Conservation (phyloP, 2,113 vertebrate genomes). For the Rhombomys opimus region DNA sequence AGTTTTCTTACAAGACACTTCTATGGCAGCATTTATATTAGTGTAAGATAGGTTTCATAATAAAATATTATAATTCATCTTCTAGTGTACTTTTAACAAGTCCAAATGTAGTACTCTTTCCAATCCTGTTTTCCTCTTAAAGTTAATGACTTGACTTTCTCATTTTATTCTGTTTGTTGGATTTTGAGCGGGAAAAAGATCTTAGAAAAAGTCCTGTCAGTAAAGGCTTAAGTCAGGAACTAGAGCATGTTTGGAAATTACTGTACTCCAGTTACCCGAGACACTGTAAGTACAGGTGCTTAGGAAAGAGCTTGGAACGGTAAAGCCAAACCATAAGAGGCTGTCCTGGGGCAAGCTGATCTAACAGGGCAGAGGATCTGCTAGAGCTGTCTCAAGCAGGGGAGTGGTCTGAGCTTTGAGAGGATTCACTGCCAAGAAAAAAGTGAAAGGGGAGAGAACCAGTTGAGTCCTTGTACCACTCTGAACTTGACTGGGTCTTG, state of each 20-base stretch:
- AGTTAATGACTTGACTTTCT: slow-evolving; percentile 9
- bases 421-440: not conserved
- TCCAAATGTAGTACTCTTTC: slow-evolving; percentile 53
- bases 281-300: not conserved
- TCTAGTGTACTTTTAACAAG: slow-evolving; percentile 21
- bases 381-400: not conserved
- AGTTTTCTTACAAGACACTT: slow-evolving; percentile 48
- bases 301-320: not conserved
- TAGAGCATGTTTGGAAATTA: not conserved
- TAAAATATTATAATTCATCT: slow-evolving; percentile 43
- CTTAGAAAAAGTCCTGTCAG: not conserved
- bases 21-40: not conserved
- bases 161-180: slow-evolving; percentile 19
- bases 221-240: slow-evolving; percentile 11
- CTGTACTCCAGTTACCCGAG: not conserved
- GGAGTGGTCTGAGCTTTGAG: not conserved
- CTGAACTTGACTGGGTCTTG: not conserved
- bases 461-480: not conserved
- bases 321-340: slow-evolving; percentile 7
- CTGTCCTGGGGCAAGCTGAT: not conserved
- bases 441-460: not conserved
- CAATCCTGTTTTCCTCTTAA: slow-evolving; percentile 29
- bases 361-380: not conserved
- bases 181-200: not conserved
- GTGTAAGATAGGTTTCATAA: slow-evolving; percentile 44